Conservation (phyloP, 2,113 vertebrate genomes). For the Chinchilla lanigera region DNA sequence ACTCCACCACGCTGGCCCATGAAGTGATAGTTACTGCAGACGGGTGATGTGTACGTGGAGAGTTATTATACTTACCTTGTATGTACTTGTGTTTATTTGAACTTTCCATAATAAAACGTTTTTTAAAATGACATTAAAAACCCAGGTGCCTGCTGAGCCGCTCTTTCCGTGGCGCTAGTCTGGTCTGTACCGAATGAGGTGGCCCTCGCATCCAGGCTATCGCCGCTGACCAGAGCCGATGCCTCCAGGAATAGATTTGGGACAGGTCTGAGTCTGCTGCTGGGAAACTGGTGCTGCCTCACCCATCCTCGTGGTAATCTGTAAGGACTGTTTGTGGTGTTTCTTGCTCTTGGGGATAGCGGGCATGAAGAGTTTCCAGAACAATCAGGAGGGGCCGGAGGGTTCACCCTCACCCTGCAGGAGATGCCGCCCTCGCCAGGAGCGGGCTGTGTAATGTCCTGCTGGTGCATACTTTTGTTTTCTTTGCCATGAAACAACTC, state of each 20-base stretch:
- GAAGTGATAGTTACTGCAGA: background rate
- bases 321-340: background rate
- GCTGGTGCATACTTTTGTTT: background rate
- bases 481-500: background rate
- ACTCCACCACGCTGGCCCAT: no score
- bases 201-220: background rate
- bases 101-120: background rate
- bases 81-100: background rate
- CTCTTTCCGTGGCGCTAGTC: background rate
- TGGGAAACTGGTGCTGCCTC: background rate
- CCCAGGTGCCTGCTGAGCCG: background rate
- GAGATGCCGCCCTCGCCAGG: accelerated
- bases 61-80: background rate
- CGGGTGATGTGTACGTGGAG: background rate
- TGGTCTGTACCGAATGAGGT: background rate
- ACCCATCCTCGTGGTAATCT: accelerated
- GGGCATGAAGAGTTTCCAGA: background rate
- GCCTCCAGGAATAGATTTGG: background rate
- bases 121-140: background rate
- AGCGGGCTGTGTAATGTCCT: background rate
- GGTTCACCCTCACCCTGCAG: accelerated
- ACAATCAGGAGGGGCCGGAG: no score
- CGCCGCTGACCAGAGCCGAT: background rate
- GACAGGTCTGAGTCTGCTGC: background rate
- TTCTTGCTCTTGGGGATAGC: background rate